Evolutionary conservation across 2,797 vertebrate genomes (phyloP).

Genomic region (Uromys caudimaculatus): DNA sequence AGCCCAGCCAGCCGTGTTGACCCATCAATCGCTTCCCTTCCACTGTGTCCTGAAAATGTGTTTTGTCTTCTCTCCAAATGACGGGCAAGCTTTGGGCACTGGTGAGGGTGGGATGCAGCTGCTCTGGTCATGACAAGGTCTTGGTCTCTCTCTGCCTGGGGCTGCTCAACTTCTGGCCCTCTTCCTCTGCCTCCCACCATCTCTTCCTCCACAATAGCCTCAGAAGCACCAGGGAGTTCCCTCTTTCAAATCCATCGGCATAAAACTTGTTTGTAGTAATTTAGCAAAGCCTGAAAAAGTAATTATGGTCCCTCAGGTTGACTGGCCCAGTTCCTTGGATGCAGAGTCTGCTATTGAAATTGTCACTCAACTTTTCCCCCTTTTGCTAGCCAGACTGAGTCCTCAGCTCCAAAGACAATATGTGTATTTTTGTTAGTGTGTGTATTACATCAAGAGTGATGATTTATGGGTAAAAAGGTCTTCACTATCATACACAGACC

Average conservation of each 20-base stretch:
- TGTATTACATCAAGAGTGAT: neutral
- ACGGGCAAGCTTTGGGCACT: conserved; percentile 49
- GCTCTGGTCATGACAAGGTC: conserved; percentile 38
- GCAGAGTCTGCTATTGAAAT: conserved; percentile 16
- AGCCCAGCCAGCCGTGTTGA: conserved; percentile 75
- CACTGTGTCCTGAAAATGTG: conserved; percentile 74
- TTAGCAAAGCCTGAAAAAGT: conserved; percentile 58
- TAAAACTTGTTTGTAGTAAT: conserved; percentile 52
- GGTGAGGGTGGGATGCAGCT: conserved; percentile 54
- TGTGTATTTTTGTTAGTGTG: neutral
- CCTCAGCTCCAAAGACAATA: neutral
- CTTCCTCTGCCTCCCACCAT: conserved; percentile 54
- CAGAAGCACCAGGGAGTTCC: conserved; percentile 35
- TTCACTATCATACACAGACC: neutral
- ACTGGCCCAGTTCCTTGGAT: conserved; percentile 54
- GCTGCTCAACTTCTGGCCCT: neutral
- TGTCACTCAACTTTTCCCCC: neutral
- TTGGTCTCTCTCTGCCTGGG: conserved; percentile 61
- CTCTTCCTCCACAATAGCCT: conserved; percentile 5
- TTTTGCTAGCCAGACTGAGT: neutral
- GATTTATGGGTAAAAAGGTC: neutral
- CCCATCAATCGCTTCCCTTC: conserved; percentile 74
- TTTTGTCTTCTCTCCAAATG: conserved; percentile 76
- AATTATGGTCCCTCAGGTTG: conserved; percentile 32
- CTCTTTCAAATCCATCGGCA: conserved; percentile 59